phyloP scores from a whole-genome alignment of 2,113 vertebrate species.

The Notothenia rossii region DNA sequence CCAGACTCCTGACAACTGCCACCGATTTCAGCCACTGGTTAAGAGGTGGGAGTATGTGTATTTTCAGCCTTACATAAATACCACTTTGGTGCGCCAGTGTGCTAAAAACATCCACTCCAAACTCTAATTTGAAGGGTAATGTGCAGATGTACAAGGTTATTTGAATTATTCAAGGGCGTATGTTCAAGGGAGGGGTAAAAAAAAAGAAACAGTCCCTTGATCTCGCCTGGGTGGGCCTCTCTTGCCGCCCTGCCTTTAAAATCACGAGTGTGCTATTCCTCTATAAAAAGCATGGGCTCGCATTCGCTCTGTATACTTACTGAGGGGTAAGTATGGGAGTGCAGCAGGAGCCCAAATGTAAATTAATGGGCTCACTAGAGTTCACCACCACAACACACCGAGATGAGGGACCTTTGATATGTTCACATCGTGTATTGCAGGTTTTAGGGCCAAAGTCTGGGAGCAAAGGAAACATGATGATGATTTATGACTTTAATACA shows the following conservation, averaged over 20 bases:
- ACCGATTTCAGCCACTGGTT: constrained; percentile 50
- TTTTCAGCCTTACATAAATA: constrained; percentile 80
- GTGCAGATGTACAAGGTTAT: constrained; percentile 79
- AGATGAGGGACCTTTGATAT: constrained; percentile 56
- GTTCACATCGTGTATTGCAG: constrained; percentile 55
- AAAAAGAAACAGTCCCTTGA: constrained; percentile 70
- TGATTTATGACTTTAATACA: constrained; percentile 28
- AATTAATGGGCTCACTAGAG: constrained; percentile 78
- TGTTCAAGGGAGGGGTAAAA: constrained; percentile 60
- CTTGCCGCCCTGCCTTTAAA: constrained; percentile 68
- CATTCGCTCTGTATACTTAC: constrained; percentile 75
- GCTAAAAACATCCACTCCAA: constrained; percentile 81
- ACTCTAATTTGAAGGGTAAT: constrained; percentile 82
- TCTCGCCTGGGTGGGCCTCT: constrained; percentile 81
- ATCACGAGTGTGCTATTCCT: constrained; percentile 62
- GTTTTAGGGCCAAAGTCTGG: constrained; percentile 42
- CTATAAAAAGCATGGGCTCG: constrained; percentile 78
- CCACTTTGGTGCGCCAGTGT: constrained; percentile 73
- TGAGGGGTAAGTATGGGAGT: constrained; percentile 67
- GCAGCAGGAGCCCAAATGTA: constrained; percentile 58
- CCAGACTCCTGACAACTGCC: constrained; percentile 50
- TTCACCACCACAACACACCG: constrained; percentile 69
- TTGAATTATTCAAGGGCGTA: constrained; percentile 81
- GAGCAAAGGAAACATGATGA: constrained; percentile 24
- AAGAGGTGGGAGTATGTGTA: constrained; percentile 62